Percentiles rank a stretch among this genome's conserved stretches.
These are phyloP conservation scores for Halocynthia aurantium DNA, from an alignment of 23 tunicate genomes.

Conservation along the genomic window DNA sequence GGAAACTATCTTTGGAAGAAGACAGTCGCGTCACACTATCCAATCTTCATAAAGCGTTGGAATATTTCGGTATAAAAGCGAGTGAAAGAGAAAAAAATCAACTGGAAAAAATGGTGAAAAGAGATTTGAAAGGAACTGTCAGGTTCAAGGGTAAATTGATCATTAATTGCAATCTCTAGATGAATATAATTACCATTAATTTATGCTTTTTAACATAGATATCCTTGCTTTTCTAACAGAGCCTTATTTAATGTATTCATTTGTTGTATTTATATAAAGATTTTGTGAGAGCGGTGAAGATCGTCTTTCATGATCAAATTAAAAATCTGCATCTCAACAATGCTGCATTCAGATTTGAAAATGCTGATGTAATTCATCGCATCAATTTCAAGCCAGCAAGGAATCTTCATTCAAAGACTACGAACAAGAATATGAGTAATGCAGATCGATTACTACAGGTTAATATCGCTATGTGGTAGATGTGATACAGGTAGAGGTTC, in stretches of 20 bases:
- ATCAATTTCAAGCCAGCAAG: too few species aligned
- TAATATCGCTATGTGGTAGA: too few species aligned
- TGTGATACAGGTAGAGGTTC: too few species aligned
- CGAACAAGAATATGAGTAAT: too few species aligned
- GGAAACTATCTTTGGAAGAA: slow-evolving; percentile 1
- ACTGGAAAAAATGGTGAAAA: not conserved
- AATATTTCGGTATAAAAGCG: slow-evolving; percentile 1
- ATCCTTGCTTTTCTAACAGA: not conserved
- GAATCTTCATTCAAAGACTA: too few species aligned
- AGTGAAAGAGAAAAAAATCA: not conserved
- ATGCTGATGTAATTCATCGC: not conserved
- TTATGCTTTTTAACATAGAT: not conserved
- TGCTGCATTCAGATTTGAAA: not conserved
- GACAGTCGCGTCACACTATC: not conserved
- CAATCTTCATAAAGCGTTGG: not conserved
- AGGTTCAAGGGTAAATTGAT: slow-evolving; percentile 1
- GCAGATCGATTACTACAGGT: too few species aligned
- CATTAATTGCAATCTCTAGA: too few species aligned
- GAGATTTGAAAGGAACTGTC: not conserved
- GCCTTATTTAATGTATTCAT: not conserved
- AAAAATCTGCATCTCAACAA: not conserved
- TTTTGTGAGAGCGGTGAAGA: slow-evolving; percentile 2
- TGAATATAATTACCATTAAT: too few species aligned
- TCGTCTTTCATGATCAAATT: not conserved
- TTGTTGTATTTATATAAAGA: not conserved